Evolutionary conservation across 1,140 invertebrate species (phyloP), one percentile per base, ranked within the genome.

Genomic region (Bombus breviceps): DNA sequence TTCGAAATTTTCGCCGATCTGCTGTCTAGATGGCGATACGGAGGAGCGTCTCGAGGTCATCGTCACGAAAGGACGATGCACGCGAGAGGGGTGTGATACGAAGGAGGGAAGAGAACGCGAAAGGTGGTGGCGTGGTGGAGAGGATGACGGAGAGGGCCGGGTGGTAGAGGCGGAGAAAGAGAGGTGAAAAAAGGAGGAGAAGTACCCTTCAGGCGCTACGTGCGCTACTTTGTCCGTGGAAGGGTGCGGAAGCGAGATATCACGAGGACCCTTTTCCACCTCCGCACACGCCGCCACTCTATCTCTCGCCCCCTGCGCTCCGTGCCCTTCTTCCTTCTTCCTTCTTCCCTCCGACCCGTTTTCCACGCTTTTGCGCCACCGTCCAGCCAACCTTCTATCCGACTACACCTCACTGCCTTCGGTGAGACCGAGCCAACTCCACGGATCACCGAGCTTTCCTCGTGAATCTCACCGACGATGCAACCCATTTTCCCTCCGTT

Each of bases 231-330:
- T 89, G 88, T 78, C 57, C 66, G 85, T 86, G 86, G 87, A 88
- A 90, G 92, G 91, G 91, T 87, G 92, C 92, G 89, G 89, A 92
- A 92, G 92, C 86, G 91, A 93, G 93, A 93, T 91, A 92, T 88
- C 87, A 82, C 87, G 88, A 91, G 90, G 79, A 85, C 88, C 88
- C 88, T 89, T 83, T 87, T 88, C 83, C 76, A 86, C 64, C 74
- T 80, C 74, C 64, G 47, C 47, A 0, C 47, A 59, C 72, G 22
- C 73, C 69, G 4, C 72, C n/a, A 41, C 57, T 62, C 37, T 79
- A 5, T 64, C 43, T 74, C 73, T 84, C 53, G n/a, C 79, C 18
- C 47, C 47, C 18, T 53, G 18, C 47, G 47, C 47, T 53, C 47
- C 39, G n/a, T 43, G 10, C 39, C 47, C 8, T 25, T 28, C 28